These are phyloP conservation scores for Platycnemis pennipes DNA, from an alignment of 2,888 invertebrate genomes.

Conservation along the genomic window DNA sequence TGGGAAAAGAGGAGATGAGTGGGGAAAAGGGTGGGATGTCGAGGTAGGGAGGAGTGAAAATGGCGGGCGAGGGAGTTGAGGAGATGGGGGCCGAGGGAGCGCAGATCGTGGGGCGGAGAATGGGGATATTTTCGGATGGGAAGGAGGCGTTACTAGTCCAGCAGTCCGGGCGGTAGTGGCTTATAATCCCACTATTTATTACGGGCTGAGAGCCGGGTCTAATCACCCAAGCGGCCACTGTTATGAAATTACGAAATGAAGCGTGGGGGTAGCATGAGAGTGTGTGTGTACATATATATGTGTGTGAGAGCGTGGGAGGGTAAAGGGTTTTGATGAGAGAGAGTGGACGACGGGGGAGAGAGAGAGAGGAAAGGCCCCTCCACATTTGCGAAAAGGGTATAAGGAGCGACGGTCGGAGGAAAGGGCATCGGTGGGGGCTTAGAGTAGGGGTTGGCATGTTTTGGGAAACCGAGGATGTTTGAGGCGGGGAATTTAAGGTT, in stretches of 20 bases:
- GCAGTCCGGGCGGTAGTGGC: constrained; percentile 65
- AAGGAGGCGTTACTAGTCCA: constrained; percentile 63
- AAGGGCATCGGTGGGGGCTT: not conserved
- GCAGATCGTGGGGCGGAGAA: not conserved
- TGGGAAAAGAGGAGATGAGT: constrained; percentile 10
- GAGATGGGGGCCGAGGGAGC: not conserved
- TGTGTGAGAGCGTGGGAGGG: not conserved
- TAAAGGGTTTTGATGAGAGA: not conserved
- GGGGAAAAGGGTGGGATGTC: not conserved
- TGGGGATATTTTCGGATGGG: constrained; percentile 58
- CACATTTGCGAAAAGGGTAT: not conserved
- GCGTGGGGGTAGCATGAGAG: not conserved
- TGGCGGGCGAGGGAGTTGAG: not conserved
- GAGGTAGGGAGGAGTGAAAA: not conserved
- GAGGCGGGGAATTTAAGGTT: constrained; percentile 7
- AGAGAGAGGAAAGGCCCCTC: not conserved
- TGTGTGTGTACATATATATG: not conserved
- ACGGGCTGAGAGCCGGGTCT: constrained; percentile 67
- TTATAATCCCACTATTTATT: constrained; percentile 68
- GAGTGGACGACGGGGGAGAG: not conserved
- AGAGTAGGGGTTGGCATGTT: not conserved
- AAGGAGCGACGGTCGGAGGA: not conserved
- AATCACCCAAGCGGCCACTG: constrained; percentile 66
- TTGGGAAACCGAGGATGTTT: constrained; percentile 43
- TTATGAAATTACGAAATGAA: constrained; percentile 66